Percentiles rank a stretch among this genome's conserved stretches.
Conservation (phyloP, 1,140 invertebrate genomes). For the Sycobia sp. region DNA sequence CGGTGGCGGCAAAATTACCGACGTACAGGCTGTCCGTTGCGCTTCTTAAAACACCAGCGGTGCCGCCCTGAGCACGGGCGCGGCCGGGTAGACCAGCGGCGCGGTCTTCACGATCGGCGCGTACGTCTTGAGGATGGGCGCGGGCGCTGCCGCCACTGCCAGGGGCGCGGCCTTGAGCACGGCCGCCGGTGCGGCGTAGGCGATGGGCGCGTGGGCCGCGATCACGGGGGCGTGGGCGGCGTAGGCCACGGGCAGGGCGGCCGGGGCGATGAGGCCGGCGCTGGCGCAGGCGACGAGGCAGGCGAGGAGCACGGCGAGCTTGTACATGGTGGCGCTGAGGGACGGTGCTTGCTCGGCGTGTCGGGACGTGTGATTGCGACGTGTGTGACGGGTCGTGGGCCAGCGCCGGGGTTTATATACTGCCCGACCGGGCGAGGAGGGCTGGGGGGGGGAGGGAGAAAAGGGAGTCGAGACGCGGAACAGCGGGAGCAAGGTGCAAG, state of each 20-base stretch:
- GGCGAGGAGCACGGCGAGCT: conserved; percentile 1
- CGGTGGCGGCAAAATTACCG: background rate
- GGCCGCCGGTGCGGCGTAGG: conserved; percentile 3
- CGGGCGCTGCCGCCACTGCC: background rate
- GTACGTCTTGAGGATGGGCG: conserved; percentile 7
- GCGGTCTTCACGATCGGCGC: conserved; percentile 3
- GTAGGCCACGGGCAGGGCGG: conserved; percentile 4
- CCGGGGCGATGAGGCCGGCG: background rate
- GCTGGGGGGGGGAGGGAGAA: no score
- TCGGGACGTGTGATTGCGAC: background rate
- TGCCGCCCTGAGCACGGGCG: no score
- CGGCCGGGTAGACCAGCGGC: background rate
- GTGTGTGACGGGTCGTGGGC: conserved; percentile 1
- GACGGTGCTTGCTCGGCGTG: no score
- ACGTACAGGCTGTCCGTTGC: no score
- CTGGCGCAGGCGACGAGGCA: background rate
- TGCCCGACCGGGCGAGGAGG: no score
- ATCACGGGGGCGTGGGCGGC: background rate
- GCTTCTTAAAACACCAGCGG: no score
- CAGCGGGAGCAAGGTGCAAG: no score
- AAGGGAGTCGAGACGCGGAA: no score
- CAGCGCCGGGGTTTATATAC: no score
- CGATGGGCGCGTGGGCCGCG: background rate
- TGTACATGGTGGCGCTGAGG: conserved; percentile 13
- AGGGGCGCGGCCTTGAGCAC: conserved; percentile 14